These are phyloP conservation scores for Eulemur albifrons DNA, from an alignment of 2,797 vertebrate species.

Conservation along the genomic window DNA sequence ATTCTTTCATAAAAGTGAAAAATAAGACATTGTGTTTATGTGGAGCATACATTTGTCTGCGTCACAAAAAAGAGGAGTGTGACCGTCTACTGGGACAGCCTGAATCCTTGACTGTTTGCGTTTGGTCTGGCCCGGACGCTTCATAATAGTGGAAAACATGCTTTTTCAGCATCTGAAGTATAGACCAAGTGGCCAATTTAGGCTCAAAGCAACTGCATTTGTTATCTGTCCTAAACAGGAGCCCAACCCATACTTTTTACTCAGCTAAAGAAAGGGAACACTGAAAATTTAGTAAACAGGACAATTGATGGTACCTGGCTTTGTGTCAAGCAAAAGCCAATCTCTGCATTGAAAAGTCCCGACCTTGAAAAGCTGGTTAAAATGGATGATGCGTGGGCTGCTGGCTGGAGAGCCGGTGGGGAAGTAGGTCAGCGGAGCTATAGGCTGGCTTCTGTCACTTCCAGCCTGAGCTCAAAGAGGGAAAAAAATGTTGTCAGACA, in stretches of 20 bases:
- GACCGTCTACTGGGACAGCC: not conserved
- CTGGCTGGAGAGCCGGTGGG: slow-evolving; percentile 41
- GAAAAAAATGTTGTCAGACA: slow-evolving; percentile 11
- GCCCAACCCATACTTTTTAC: slow-evolving; percentile 50
- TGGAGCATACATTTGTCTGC: slow-evolving; percentile 47
- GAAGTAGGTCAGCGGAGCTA: slow-evolving; percentile 76
- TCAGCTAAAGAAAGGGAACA: slow-evolving; percentile 53
- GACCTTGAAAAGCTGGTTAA: slow-evolving; percentile 76
- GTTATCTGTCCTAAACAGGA: slow-evolving; percentile 72
- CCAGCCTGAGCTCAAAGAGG: not conserved
- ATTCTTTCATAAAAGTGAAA: slow-evolving; percentile 65
- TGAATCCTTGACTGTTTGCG: not conserved
- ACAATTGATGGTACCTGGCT: slow-evolving; percentile 65
- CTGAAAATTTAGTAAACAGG: slow-evolving; percentile 58
- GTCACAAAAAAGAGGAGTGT: not conserved
- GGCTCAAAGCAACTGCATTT: slow-evolving; percentile 64
- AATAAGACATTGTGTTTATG: slow-evolving; percentile 71
- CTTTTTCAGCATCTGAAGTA: slow-evolving; percentile 50
- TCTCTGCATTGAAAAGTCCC: slow-evolving; percentile 57
- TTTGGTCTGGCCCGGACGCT: not conserved
- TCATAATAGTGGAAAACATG: slow-evolving; percentile 26
- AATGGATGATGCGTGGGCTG: slow-evolving; percentile 62
- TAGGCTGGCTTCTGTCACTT: slow-evolving; percentile 68
- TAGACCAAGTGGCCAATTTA: slow-evolving; percentile 59
- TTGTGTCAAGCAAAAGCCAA: slow-evolving; percentile 61